These are phyloP conservation scores for Eupsilia transversa DNA, from an alignment of 2,888 invertebrate species.

Conservation along the genomic window DNA sequence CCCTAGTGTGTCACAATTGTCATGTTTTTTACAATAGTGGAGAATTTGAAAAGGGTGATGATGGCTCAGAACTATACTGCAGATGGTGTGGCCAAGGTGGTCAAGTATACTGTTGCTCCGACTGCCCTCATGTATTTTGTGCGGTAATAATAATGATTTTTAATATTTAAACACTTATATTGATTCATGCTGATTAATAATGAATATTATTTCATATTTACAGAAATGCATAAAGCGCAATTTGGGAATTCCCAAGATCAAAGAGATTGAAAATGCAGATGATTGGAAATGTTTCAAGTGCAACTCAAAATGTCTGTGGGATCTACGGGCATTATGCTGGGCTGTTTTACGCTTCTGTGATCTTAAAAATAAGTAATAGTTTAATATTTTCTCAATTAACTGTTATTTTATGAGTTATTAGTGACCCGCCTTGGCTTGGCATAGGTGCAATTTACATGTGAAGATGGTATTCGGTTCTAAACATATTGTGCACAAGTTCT, in stretches of 20 bases:
- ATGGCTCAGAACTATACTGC: conserved; percentile 95
- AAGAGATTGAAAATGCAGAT: conserved; percentile 93
- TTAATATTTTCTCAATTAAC: not conserved
- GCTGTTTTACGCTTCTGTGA: conserved; percentile 93
- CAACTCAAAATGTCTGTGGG: conserved; percentile 92
- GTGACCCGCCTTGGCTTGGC: no score
- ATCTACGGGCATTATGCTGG: conserved; percentile 93
- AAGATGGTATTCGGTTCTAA: no score
- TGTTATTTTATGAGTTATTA: not conserved
- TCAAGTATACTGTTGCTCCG: conserved; percentile 94
- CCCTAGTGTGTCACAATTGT: conserved; percentile 93
- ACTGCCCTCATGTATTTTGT: conserved; percentile 94
- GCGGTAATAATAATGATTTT: conserved; percentile 84
- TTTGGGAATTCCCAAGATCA: conserved; percentile 92
- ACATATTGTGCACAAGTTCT: no score
- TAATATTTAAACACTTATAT: not conserved
- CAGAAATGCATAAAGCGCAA: conserved; percentile 94
- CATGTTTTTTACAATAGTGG: conserved; percentile 95
- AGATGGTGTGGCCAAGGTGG: conserved; percentile 96
- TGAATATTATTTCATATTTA: conserved; percentile 70
- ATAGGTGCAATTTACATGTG: no score
- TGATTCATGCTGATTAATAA: not conserved
- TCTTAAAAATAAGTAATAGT: conserved; percentile 89
- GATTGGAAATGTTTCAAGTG: conserved; percentile 96
- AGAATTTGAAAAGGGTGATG: conserved; percentile 95